A percentile compares a stretch with the other conserved stretches of the same genome.
Conservation (phyloP, 2,797 vertebrate genomes). For the Avahi laniger region DNA sequence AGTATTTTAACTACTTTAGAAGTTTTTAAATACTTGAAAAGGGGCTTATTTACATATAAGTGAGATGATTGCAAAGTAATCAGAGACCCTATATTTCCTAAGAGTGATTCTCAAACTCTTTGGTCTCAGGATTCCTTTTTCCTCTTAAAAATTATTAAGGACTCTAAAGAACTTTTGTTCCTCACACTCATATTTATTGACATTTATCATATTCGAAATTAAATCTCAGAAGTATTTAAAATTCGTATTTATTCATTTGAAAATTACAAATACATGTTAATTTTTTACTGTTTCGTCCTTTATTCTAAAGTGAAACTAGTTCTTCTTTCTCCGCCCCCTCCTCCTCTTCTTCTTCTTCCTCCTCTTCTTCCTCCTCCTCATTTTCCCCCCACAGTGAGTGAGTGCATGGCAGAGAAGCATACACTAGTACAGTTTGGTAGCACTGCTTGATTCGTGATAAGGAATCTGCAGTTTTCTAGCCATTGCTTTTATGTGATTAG, state of each 20-base stretch:
- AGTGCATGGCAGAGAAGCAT: background rate
- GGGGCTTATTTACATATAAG: constrained; percentile 9
- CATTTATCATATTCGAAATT: background rate
- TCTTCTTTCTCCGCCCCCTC: background rate
- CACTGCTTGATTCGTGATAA: background rate
- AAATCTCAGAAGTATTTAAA: background rate
- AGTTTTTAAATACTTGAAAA: constrained; percentile 24
- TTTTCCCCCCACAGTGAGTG: background rate
- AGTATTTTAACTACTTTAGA: constrained; percentile 43
- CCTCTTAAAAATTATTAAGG: background rate
- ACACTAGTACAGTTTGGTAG: too few relatives aligned
- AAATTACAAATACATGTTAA: background rate
- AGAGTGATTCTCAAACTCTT: background rate
- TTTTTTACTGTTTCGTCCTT: background rate
- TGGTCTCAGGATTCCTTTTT: background rate
- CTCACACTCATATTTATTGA: background rate
- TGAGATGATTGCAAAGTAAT: background rate
- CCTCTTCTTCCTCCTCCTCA: background rate
- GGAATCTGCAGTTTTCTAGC: background rate
- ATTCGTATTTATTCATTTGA: constrained; percentile 22
- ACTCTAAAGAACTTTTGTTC: background rate
- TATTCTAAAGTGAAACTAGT: background rate
- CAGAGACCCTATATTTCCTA: background rate
- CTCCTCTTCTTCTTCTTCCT: background rate
- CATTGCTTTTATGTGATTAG: background rate